Base-by-base conservation (phyloP, 2,797 vertebrate genomes). In the Atherinosoma microstoma region DNA sequence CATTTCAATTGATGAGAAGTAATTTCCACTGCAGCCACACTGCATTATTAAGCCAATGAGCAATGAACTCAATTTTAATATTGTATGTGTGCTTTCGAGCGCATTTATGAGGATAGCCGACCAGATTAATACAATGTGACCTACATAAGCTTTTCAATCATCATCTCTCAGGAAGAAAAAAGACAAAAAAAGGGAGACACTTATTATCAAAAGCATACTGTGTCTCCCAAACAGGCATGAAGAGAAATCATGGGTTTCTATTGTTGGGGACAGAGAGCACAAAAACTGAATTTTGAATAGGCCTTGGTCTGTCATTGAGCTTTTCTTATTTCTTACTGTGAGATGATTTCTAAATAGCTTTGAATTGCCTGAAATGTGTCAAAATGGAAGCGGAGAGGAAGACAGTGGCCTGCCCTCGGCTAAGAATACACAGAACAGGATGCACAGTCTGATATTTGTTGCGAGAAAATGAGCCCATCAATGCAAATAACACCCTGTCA, bases 101-200 rank as follows among this genome's bases (percentile, higher is more conserved):
- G 13, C 85, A 84, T 93, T 92, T 89, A 82, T 51, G 47, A 82
- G 85, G 80, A 84, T 73, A 85, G 84, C 75, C 73, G 60, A 68
- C 76, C 67, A 74, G 79, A 93, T 93, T 91, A 92, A 87, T 84
- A 85, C 86, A 89, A 90, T 84, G 88, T 94, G 93, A 92, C 93
- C 93, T 90, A 94, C 85, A 94, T 93, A 91, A 90, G 79, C 73
- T 77, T 64, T 84, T 90, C 82, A 87, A 78, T 92, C 76, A 32
- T 84, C 75, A 83, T 84, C 81, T 83, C 79, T 87, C 88, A 79
- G 82, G 84, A 80, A 79, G 75, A 77, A 83, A 82, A 84, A 56
- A 9, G 32, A 32, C 32, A 57, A 78, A 57, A 56, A 80, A 78
- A 73, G 70, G 81, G 69, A 64, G 75, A 85, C 82, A 84, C 87